phyloP scores from a whole-genome alignment of 2,797 vertebrate species.

The Alauda arvensis region DNA sequence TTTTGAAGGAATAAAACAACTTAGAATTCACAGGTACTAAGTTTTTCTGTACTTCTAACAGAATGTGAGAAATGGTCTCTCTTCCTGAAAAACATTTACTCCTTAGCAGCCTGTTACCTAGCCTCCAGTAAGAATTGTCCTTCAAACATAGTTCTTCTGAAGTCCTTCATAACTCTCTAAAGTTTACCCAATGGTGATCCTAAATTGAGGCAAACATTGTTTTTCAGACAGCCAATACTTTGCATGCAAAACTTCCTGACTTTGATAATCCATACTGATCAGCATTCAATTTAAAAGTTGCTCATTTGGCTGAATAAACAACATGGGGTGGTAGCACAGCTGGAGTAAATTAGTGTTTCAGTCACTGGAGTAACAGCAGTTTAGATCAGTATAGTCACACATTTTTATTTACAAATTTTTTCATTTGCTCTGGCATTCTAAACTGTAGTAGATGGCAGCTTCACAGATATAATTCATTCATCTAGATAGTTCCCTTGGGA shows the following conservation, averaged over 20 bases:
- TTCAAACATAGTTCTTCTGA: background rate
- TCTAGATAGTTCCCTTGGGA: background rate
- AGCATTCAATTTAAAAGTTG: background rate
- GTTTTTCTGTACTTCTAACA: background rate
- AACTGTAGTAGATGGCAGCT: background rate
- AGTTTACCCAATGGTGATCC: background rate
- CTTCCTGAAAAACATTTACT: background rate
- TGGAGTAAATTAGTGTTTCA: conserved; percentile 12
- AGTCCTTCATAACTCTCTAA: background rate
- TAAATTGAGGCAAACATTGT: background rate
- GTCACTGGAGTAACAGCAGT: background rate
- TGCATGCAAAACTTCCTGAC: background rate
- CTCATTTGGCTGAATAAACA: conserved; percentile 19
- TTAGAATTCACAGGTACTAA: background rate
- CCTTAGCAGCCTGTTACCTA: background rate
- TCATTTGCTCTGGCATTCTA: background rate
- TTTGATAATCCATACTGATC: conserved; percentile 7
- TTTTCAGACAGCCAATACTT: background rate
- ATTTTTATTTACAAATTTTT: background rate
- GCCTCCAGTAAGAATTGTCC: background rate
- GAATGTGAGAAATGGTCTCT: background rate
- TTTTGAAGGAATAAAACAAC: background rate
- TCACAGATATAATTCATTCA: background rate
- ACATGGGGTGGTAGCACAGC: background rate
- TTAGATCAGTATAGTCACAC: background rate